Percentiles rank a stretch among this genome's conserved stretches.
Conservation (phyloP, 2,797 vertebrate genomes). For the Enoplosus armatus region DNA sequence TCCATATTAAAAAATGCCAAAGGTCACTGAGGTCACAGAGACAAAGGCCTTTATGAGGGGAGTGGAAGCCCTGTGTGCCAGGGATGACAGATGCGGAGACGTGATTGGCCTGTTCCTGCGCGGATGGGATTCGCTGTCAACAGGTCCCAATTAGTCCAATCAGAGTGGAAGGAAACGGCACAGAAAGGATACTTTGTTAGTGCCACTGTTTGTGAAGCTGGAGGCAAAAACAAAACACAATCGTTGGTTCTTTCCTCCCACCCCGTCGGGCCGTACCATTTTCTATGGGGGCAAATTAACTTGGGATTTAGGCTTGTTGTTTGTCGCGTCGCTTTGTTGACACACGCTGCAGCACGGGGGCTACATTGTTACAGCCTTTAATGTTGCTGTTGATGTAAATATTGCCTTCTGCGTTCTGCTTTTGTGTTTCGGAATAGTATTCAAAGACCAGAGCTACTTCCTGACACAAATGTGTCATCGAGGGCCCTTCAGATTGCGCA, state of each 20-base stretch:
- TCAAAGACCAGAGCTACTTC: constrained; percentile 76
- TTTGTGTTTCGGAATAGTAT: constrained; percentile 80
- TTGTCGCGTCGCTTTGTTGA: constrained; percentile 75
- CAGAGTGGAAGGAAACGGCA: constrained; percentile 89
- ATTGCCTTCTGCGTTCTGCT: constrained; percentile 69
- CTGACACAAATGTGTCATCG: constrained; percentile 87
- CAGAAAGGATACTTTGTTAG: constrained; percentile 90
- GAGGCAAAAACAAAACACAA: constrained; percentile 87
- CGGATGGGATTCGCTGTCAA: constrained; percentile 90
- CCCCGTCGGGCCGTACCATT: constrained; percentile 56
- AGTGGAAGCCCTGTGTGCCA: constrained; percentile 83
- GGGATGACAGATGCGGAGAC: constrained; percentile 87
- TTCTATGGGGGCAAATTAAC: constrained; percentile 77
- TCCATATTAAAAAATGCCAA: constrained; percentile 81
- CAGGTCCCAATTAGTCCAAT: constrained; percentile 90
- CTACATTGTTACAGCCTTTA: constrained; percentile 80
- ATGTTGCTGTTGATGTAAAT: constrained; percentile 87
- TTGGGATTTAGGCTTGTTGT: constrained; percentile 71
- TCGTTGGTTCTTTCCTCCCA: constrained; percentile 78
- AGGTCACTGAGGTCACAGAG: constrained; percentile 83
- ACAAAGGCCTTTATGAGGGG: constrained; percentile 86
- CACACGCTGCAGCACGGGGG: constrained; percentile 56
- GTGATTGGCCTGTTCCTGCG: constrained; percentile 88
- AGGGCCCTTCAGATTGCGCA: constrained; percentile 63
- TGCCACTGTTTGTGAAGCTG: constrained; percentile 86